phyloP scores from a whole-genome alignment of 2,113 vertebrate genomes.

The Pipa parva region DNA sequence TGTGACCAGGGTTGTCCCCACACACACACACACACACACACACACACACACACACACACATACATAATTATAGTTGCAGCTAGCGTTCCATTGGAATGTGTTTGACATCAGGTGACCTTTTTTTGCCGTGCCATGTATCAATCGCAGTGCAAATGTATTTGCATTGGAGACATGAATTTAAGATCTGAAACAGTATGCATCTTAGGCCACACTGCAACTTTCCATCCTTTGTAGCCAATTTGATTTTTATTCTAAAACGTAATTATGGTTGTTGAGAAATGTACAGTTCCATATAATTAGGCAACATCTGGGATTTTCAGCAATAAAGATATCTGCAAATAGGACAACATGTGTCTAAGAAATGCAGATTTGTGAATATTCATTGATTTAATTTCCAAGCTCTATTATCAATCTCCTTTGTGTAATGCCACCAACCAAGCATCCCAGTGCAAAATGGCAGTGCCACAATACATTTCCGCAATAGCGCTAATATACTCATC shows the following conservation, averaged over 20 bases:
- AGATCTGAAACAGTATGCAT: too few species aligned
- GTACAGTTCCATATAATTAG: neutral
- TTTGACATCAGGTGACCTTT: too few species aligned
- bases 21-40: too few species aligned
- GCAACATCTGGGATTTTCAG: neutral
- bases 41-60: too few species aligned
- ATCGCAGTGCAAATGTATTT: too few species aligned
- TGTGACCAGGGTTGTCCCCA: too few species aligned
- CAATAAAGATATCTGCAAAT: neutral
- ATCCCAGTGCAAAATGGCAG: neutral
- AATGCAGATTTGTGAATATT: neutral
- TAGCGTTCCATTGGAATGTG: too few species aligned
- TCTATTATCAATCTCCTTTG: neutral
- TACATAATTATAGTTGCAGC: too few species aligned
- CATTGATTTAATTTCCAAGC: neutral
- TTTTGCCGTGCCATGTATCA: too few species aligned
- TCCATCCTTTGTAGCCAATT: conserved; percentile 50
- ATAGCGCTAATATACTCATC: neutral
- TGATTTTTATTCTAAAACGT: conserved; percentile 46
- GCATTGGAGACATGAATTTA: too few species aligned
- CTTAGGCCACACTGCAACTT: too few species aligned
- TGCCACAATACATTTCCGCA: neutral
- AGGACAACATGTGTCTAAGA: neutral
- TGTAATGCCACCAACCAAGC: neutral
- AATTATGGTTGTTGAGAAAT: neutral